A percentile compares a stretch with the other conserved stretches of the same genome.
Evolutionary conservation across 2,888 invertebrate genomes (phyloP).

Genomic region (Clanis bilineata): DNA sequence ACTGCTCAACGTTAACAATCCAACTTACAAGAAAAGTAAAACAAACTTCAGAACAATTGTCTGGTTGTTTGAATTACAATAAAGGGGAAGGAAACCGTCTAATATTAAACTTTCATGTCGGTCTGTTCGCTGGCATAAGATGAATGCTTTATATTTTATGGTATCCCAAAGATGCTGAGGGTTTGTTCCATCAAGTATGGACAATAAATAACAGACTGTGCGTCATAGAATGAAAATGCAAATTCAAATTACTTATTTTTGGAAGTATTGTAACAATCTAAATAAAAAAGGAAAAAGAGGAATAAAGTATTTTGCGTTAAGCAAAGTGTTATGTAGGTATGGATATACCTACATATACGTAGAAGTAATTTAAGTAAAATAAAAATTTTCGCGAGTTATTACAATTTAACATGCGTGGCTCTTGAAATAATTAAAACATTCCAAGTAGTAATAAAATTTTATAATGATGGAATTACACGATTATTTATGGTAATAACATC

Average conservation of each 20-base stretch:
- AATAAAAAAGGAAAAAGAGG: no score
- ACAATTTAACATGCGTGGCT: not conserved
- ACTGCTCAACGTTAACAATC: slow-evolving; percentile 19
- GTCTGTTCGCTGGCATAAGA: slow-evolving; percentile 32
- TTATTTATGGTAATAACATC: not conserved
- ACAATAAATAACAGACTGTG: not conserved
- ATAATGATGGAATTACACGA: slow-evolving; percentile 13
- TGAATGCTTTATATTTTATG: not conserved
- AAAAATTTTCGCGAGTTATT: not conserved
- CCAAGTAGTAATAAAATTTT: no score
- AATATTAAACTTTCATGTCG: slow-evolving; percentile 38
- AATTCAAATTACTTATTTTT: not conserved
- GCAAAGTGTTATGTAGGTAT: no score
- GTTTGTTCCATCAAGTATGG: not conserved
- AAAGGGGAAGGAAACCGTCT: slow-evolving; percentile 26
- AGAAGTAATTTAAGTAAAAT: not conserved
- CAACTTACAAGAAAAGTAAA: slow-evolving; percentile 27
- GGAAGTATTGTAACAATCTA: no score
- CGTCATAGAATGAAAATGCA: not conserved
- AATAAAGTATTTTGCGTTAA: no score
- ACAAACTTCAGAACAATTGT: slow-evolving; percentile 25
- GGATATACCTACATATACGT: no score
- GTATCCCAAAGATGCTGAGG: not conserved
- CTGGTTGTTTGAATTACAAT: slow-evolving; percentile 36
- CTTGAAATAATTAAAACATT: not conserved